These are phyloP conservation scores for Condylura cristata DNA, from an alignment of 2,113 vertebrate species.

Conservation along the genomic window DNA sequence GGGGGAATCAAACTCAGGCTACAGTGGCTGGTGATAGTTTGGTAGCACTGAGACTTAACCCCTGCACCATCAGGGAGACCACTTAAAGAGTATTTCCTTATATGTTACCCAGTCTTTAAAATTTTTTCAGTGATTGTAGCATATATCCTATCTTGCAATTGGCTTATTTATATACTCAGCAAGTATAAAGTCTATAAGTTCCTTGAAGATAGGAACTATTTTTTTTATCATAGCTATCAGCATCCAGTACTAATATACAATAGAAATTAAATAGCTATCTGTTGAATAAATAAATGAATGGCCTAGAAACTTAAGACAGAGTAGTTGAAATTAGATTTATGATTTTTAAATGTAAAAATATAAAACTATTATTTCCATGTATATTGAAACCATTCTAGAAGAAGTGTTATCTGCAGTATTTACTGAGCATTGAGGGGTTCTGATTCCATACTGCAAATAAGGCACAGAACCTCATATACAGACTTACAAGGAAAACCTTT, in stretches of 20 bases:
- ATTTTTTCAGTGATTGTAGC: neutral
- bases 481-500: neutral
- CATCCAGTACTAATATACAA: neutral
- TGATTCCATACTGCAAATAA: neutral
- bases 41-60: too few relatives aligned
- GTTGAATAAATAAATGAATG: neutral
- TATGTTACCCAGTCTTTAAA: neutral
- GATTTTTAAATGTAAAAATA: neutral
- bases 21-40: too few relatives aligned
- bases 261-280: neutral
- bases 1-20: too few relatives aligned
- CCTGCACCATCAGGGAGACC: too few relatives aligned
- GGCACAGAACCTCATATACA: neutral
- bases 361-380: neutral
- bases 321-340: constrained; percentile 1
- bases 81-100: neutral
- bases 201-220: neutral
- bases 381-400: neutral
- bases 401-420: neutral
- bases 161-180: neutral
- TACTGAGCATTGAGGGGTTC: neutral
- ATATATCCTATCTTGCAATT: neutral
- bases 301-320: neutral
- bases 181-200: neutral
- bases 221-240: neutral